Evolutionary conservation across 2,797 vertebrate genomes (phyloP).

Genomic region (Sebastes iracundus): DNA sequence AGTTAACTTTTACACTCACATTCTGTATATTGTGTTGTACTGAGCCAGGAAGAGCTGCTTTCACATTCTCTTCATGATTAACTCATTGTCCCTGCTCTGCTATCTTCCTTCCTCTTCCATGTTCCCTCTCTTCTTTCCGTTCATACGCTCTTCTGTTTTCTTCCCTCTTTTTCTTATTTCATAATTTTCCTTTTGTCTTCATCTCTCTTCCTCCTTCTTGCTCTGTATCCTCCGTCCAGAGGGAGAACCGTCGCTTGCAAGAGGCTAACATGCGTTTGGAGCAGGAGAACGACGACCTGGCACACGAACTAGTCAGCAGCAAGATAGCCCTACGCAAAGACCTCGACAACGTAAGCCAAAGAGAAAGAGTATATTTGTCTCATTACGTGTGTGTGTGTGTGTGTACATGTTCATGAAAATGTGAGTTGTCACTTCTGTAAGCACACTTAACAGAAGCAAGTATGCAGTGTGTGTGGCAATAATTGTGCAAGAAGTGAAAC

Average conservation of each 20-base stretch:
- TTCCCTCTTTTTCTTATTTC: background rate
- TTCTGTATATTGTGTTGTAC: background rate
- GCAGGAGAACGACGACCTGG: constrained; percentile 98
- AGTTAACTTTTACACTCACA: constrained; percentile 9
- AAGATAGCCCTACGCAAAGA: constrained; percentile 98
- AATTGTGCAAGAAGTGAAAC: constrained; percentile 3
- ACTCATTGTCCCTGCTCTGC: constrained; percentile 17
- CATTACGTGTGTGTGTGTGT: background rate
- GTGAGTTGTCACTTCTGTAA: background rate
- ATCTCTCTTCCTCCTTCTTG: background rate
- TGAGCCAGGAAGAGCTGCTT: background rate
- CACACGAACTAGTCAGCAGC: constrained; percentile 98
- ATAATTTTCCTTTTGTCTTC: background rate
- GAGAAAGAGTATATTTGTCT: background rate
- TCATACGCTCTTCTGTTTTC: background rate
- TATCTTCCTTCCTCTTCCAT: constrained; percentile 54
- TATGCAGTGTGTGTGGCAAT: background rate
- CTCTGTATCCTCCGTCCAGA: constrained; percentile 69
- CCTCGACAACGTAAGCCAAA: constrained; percentile 92
- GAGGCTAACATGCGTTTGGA: constrained; percentile 99
- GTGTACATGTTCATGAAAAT: background rate
- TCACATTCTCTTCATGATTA: constrained; percentile 19
- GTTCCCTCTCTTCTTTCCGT: background rate
- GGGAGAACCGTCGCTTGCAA: constrained; percentile 95
- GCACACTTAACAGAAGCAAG: background rate